Evolutionary conservation across 2,113 vertebrate genomes (phyloP), one percentile per base, ranked within the genome.

Genomic region (Hipposideros armiger): DNA sequence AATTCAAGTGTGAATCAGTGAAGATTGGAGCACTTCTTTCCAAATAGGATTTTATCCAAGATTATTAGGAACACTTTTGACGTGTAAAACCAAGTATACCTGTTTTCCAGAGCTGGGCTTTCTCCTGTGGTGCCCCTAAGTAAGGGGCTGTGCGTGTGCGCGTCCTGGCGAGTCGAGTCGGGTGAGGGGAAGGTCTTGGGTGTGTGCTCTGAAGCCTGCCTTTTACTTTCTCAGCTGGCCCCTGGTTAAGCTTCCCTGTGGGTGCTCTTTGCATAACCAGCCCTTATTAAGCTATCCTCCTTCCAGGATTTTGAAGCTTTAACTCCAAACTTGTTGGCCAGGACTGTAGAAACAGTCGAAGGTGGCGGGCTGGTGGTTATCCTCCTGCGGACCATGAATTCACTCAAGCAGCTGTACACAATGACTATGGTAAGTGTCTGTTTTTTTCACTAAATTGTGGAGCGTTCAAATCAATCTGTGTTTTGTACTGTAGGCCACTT

Each of bases 231-330:
- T 67, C 40, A 24, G 16, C 30, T 32, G 56, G n/a, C 32, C 45
- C n/a, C 89, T 67, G 69, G 30, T 58, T 69, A 15, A 52, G n/a
- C 10, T 8, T 64, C 36, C 32, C n/a, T 30, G 50, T 28, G 9
- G 32, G 0, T 83, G 32, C 24, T 87, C 2, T 74, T 60, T 50
- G 40, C n/a, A 22, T 42, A 14, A 76, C 50, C 32, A 69, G 64
- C 40, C 47, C 28, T 87, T 58, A 85, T 22, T 58, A n/a, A n/a
- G 11, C 58, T 81, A 45, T 93, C 24, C 62, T 64, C 24, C 86
- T 64, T n/a, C 64, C 70, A 99, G 99, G 99, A 99, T 95, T 99
- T 99, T 97, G 99, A 99, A 98, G 99, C 99, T 30, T 95, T 99
- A 94, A 99, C 99, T 86, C 99, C 99, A 36, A 99, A 99, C 95